Percentiles rank a stretch among this genome's conserved stretches.
These are phyloP conservation scores for Cyphotilapia sp. DNA, from an alignment of 2,113 vertebrate genomes.

Conservation along the genomic window DNA sequence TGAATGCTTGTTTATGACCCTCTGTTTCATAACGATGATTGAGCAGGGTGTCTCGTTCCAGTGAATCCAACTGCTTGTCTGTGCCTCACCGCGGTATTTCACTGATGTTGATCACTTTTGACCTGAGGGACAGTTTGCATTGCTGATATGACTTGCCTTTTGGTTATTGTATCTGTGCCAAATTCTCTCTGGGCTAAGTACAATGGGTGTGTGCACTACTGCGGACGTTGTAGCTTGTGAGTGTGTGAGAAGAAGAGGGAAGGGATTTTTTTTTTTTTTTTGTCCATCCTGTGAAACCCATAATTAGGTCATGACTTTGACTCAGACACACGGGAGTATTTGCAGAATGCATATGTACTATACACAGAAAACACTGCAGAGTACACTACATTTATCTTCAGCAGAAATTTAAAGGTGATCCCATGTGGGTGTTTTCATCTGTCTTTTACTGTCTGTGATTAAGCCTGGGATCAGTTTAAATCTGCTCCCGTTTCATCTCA, in stretches of 20 bases:
- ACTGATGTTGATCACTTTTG: conserved; percentile 77
- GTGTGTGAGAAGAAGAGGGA: neutral
- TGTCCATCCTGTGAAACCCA: conserved; percentile 45
- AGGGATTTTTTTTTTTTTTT: neutral
- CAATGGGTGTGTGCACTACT: conserved; percentile 68
- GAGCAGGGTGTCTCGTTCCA: conserved; percentile 24
- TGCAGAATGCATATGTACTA: neutral
- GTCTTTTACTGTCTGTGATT: conserved; percentile 11
- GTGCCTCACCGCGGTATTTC: conserved; percentile 77
- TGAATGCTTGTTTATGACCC: conserved; percentile 13
- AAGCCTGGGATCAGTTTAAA: conserved; percentile 32
- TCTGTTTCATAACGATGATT: conserved; percentile 20
- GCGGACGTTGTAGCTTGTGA: conserved; percentile 67
- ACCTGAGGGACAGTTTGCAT: conserved; percentile 74
- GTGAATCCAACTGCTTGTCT: conserved; percentile 65
- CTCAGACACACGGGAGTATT: conserved; percentile 25
- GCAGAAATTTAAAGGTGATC: conserved; percentile 9
- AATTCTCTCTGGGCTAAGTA: conserved; percentile 69
- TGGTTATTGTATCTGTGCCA: conserved; percentile 75
- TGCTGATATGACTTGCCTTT: conserved; percentile 86
- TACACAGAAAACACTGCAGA: neutral
- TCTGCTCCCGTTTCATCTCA: conserved; percentile 17
- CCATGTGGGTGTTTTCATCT: conserved; percentile 33
- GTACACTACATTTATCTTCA: neutral
- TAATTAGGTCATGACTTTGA: conserved; percentile 65